A percentile compares a stretch with the other conserved stretches of the same genome.
Conservation (phyloP, 1,140 invertebrate genomes). For the Latrodectus geometricus region DNA sequence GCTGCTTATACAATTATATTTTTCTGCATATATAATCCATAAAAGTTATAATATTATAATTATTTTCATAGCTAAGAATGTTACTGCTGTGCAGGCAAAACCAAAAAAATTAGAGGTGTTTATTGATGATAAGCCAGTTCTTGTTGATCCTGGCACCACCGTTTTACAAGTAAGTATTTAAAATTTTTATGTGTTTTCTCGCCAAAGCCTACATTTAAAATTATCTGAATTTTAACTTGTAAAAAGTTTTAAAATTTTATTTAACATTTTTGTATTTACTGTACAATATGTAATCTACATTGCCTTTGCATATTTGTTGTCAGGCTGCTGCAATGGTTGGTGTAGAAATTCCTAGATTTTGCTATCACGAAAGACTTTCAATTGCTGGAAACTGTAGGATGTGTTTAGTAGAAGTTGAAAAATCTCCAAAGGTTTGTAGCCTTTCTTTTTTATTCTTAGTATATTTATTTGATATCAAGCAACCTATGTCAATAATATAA, state of each 20-base stretch:
- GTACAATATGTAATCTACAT: too few relatives aligned
- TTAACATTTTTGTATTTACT: too few relatives aligned
- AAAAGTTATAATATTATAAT: too few relatives aligned
- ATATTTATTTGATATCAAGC: too few relatives aligned
- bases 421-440: constrained; percentile 79
- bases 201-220: too few relatives aligned
- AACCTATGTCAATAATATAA: too few relatives aligned
- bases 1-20: too few relatives aligned
- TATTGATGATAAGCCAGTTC: constrained; percentile 95
- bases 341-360: constrained; percentile 98
- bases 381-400: constrained; percentile 97
- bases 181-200: too few relatives aligned
- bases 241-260: too few relatives aligned
- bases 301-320: background rate
- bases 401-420: constrained; percentile 99
- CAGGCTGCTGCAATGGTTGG: constrained; percentile 93
- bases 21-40: too few relatives aligned
- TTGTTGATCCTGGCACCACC: constrained; percentile 95
- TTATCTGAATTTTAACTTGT: too few relatives aligned
- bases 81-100: constrained; percentile 49
- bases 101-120: constrained; percentile 91
- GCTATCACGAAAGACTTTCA: constrained; percentile 98
- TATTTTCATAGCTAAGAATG: constrained; percentile 16
- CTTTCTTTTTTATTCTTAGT: too few relatives aligned
- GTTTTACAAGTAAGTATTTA: constrained; percentile 85